Percentiles rank a stretch among this genome's conserved stretches.
Evolutionary conservation across 64 coral and sea anemone species (phyloP).

Genomic region (Anthopleura sola): DNA sequence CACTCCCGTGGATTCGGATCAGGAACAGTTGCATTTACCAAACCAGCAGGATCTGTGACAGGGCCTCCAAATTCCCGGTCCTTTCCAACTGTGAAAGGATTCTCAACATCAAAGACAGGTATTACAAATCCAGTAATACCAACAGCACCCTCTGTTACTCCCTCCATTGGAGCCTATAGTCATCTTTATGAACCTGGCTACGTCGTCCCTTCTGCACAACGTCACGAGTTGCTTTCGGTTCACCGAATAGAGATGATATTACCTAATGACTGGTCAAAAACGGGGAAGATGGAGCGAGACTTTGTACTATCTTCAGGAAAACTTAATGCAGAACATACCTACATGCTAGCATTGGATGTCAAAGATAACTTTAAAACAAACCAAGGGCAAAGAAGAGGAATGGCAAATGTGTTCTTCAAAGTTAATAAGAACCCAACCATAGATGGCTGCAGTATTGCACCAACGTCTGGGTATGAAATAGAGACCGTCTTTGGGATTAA

Average conservation of each 20-base stretch:
- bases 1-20: not conserved
- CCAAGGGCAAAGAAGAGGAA: constrained; percentile 2
- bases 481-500: not conserved
- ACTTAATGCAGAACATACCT: not conserved
- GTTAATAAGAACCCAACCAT: constrained; percentile 3
- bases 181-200: not conserved
- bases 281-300: not conserved
- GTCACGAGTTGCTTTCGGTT: not conserved
- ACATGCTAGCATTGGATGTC: constrained; percentile 11
- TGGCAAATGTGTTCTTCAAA: constrained; percentile 24
- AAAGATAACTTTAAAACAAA: not conserved
- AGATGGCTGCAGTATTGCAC: not conserved
- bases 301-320: not conserved
- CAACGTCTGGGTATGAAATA: not conserved
- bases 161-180: not conserved
- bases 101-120: not conserved
- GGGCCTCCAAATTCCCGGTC: not conserved
- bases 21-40: not conserved
- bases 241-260: not conserved
- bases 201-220: not conserved
- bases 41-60: not conserved
- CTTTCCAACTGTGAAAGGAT: not conserved
- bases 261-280: not conserved
- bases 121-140: not conserved
- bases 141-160: not conserved